Evolutionary conservation across 2,888 invertebrate genomes (phyloP).

Genomic region (Drosophila formosana): DNA sequence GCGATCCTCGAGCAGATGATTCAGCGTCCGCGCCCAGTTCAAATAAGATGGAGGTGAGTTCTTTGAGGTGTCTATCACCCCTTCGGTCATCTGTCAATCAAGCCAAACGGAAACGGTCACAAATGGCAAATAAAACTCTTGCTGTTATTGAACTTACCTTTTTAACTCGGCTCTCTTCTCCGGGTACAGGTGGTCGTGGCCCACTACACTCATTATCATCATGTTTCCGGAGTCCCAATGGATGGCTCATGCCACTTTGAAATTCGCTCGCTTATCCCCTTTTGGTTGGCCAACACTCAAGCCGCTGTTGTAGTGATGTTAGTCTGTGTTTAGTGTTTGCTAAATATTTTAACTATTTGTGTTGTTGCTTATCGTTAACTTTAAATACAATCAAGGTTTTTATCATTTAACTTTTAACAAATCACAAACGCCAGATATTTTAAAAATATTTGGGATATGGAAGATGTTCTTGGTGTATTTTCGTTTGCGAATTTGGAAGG

Average conservation of each 20-base stretch:
- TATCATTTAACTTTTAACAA: slow-evolving; percentile 61
- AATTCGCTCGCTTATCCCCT: slow-evolving; percentile 36
- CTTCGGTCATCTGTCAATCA: slow-evolving; percentile 84
- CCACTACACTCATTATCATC: slow-evolving; percentile 86
- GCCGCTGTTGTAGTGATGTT: slow-evolving; percentile 10
- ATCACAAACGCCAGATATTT: slow-evolving; percentile 83
- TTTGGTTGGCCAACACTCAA: slow-evolving; percentile 30
- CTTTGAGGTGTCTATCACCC: slow-evolving; percentile 83
- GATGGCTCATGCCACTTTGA: slow-evolving; percentile 85
- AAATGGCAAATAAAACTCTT: background rate
- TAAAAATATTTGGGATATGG: slow-evolving; percentile 83
- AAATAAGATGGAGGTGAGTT: slow-evolving; percentile 90
- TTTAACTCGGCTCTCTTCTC: slow-evolving; percentile 87
- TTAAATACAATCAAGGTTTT: slow-evolving; percentile 59
- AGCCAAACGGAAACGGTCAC: no score
- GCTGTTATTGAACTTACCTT: slow-evolving; percentile 73
- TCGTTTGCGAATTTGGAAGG: slow-evolving; percentile 83
- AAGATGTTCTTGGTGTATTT: slow-evolving; percentile 81
- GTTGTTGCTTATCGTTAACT: slow-evolving; percentile 41
- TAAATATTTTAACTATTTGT: slow-evolving; percentile 50
- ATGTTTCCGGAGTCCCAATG: slow-evolving; percentile 84
- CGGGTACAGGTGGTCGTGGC: slow-evolving; percentile 94
- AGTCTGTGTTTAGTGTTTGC: slow-evolving; percentile 15
- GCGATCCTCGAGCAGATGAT: slow-evolving; percentile 93
- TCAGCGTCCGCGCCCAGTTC: slow-evolving; percentile 95